Conservation (phyloP, 2,113 vertebrate species). For the Paedocypris sp. region DNA sequence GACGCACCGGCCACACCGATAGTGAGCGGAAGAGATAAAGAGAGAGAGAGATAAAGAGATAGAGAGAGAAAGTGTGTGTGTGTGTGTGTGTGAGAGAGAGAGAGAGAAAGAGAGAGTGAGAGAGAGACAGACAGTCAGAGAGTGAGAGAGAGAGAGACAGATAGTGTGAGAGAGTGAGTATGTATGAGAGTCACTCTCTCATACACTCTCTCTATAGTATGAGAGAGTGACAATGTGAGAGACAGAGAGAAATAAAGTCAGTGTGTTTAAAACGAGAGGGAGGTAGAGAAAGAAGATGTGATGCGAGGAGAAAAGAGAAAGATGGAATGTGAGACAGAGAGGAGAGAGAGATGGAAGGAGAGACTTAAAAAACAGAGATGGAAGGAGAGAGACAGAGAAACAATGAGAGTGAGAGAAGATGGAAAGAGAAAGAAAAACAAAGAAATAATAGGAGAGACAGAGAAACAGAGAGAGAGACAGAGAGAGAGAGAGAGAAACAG, state of each 20-base stretch:
- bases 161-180: slow-evolving; percentile 8
- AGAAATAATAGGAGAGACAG: no score
- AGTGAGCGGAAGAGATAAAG: no score
- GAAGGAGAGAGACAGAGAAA: not conserved
- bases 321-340: slow-evolving; percentile 35
- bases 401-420: not conserved
- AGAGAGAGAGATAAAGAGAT: no score
- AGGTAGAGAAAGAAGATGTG: slow-evolving; percentile 48
- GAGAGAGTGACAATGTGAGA: no score
- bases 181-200: slow-evolving; percentile 6
- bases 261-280: no score
- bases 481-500: not conserved
- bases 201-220: no score
- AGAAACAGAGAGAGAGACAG: not conserved
- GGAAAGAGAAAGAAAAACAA: not conserved
- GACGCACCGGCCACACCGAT: no score
- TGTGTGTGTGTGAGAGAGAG: no score
- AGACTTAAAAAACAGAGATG: not conserved
- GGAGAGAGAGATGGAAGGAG: slow-evolving; percentile 27
- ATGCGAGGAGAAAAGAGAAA: slow-evolving; percentile 45
- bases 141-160: not conserved
- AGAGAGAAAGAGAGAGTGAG: not conserved
- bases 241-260: no score
- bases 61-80: no score
- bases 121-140: not conserved